Percentiles rank a stretch among this genome's conserved stretches.
Evolutionary conservation across 1,140 invertebrate genomes (phyloP).

Genomic region (Lethrus apterus): DNA sequence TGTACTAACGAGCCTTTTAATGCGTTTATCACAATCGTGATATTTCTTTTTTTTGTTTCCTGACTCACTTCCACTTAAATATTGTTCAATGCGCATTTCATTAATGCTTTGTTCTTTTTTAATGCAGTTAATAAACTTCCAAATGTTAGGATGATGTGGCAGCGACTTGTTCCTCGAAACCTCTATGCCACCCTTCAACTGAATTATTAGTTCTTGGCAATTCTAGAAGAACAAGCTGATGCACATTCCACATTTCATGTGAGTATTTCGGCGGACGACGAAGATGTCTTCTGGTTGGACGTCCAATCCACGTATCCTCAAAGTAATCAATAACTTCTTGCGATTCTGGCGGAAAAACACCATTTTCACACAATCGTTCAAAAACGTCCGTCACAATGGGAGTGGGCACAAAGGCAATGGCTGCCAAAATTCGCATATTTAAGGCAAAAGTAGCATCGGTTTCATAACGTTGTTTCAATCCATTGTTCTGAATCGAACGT

Average conservation of each 20-base stretch:
- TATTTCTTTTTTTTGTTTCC: not conserved
- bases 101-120: constrained; percentile 2
- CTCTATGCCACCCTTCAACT: constrained; percentile 7
- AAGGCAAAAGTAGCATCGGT: constrained; percentile 7
- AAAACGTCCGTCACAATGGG: constrained; percentile 5
- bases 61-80: not conserved
- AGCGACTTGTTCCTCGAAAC: not conserved
- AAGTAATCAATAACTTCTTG: constrained; percentile 10
- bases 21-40: too few relatives aligned
- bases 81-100: constrained; percentile 12
- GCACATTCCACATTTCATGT: constrained; percentile 5
- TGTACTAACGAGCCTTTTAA: too few relatives aligned
- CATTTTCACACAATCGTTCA: constrained; percentile 5
- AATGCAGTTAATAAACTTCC: constrained; percentile 4
- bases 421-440: constrained; percentile 1
- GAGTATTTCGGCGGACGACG: constrained; percentile 4
- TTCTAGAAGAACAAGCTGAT: not conserved
- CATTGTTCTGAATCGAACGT: too few relatives aligned
- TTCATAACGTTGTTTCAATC: too few relatives aligned
- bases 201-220: constrained; percentile 11
- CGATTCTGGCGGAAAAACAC: constrained; percentile 4
- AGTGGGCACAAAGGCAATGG: constrained; percentile 8
- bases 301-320: constrained; percentile 15
- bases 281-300: constrained; percentile 1
- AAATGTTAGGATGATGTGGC: constrained; percentile 12